A percentile compares a stretch with the other conserved stretches of the same genome.
These are phyloP conservation scores for Monodelphis domestica DNA, from an alignment of 2,797 vertebrate genomes.

Conservation along the genomic window DNA sequence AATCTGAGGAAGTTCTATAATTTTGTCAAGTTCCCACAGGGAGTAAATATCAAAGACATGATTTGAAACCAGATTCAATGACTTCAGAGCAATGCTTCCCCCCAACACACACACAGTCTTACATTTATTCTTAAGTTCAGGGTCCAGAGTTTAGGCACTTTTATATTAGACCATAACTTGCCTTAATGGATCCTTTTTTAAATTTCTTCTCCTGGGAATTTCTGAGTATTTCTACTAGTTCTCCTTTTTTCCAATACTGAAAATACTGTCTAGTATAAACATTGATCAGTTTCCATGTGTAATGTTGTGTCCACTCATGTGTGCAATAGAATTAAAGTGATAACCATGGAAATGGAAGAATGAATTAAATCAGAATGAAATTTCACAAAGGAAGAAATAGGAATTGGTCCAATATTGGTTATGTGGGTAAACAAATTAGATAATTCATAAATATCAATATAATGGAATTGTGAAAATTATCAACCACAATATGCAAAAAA, in stretches of 20 bases:
- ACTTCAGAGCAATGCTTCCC: neutral
- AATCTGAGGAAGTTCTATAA: neutral
- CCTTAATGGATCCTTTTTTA: neutral
- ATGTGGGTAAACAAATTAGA: neutral
- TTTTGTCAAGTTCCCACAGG: neutral
- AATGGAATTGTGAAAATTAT: neutral
- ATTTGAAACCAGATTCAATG: neutral
- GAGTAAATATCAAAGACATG: neutral
- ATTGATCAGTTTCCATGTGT: neutral
- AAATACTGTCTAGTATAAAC: neutral
- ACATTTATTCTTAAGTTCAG: neutral
- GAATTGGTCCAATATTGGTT: neutral
- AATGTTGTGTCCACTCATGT: neutral
- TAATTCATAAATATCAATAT: neutral
- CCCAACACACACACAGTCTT: neutral
- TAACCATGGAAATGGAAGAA: neutral
- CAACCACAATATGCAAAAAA: neutral
- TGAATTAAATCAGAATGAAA: neutral
- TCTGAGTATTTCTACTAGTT: neutral
- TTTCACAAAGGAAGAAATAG: neutral
- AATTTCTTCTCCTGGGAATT: neutral
- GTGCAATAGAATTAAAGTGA: neutral
- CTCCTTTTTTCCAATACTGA: neutral
- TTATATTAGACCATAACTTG: neutral
- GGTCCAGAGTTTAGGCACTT: neutral